These are phyloP conservation scores for Takifugu rubripes DNA, from an alignment of 2,797 vertebrate species.

Conservation along the genomic window DNA sequence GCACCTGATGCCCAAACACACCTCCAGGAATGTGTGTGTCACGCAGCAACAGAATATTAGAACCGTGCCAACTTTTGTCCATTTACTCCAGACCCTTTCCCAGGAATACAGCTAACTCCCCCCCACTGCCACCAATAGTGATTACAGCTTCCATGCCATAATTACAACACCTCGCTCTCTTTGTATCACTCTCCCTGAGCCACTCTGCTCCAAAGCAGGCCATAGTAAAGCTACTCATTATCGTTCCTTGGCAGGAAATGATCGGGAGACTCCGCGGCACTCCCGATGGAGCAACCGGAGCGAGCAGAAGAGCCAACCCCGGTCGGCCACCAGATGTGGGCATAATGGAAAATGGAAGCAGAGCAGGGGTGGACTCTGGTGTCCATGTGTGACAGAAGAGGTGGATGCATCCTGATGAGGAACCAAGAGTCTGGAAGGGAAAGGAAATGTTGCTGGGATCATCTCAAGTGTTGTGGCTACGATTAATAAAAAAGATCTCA, in stretches of 20 bases:
- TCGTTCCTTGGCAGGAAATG: conserved; percentile 57
- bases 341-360: conserved; percentile 37
- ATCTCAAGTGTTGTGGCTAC: too few species aligned
- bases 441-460: background rate
- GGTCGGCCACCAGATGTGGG: conserved; percentile 37
- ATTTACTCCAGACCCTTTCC: conserved; percentile 7
- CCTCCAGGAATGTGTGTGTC: too few species aligned
- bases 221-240: conserved; percentile 57
- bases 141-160: conserved; percentile 3
- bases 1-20: too few species aligned
- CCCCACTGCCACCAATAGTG: conserved; percentile 15
- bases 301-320: conserved; percentile 4
- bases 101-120: background rate
- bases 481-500: too few species aligned
- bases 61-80: too few species aligned
- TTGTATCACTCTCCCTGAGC: background rate
- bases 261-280: conserved; percentile 53
- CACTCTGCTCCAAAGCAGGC: conserved; percentile 45
- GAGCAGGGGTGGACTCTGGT: conserved; percentile 19
- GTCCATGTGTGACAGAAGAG: conserved; percentile 16
- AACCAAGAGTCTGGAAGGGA: conserved; percentile 5
- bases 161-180: background rate
- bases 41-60: too few species aligned
- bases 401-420: conserved; percentile 15
- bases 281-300: conserved; percentile 44